Evolutionary conservation across 2,888 invertebrate species (phyloP).

Genomic region (Tupiocoris notatus): DNA sequence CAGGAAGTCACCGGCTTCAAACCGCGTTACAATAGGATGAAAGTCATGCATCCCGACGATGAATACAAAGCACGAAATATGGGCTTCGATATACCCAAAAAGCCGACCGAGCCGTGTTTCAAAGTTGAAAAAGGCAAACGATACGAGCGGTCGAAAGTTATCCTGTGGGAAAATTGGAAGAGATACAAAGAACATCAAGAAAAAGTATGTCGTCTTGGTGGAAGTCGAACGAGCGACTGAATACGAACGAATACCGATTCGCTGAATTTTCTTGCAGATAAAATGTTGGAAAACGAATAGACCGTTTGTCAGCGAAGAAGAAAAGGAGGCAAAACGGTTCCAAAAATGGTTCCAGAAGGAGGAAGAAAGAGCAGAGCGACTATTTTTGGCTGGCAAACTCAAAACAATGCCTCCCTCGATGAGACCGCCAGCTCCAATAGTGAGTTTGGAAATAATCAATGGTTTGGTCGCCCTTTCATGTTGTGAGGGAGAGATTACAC

Average conservation of each 20-base stretch:
- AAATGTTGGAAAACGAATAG: slow-evolving; percentile 7
- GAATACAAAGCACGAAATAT: background rate
- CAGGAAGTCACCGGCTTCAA: background rate
- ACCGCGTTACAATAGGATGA: background rate
- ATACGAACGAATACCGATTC: too few relatives aligned
- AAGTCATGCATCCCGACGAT: slow-evolving; percentile 7
- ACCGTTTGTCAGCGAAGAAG: background rate
- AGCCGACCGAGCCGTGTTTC: background rate
- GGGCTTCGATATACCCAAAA: background rate
- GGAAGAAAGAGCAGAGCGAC: background rate
- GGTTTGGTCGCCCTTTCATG: too few relatives aligned
- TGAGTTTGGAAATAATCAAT: too few relatives aligned
- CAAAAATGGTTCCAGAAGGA: background rate
- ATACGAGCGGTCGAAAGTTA: background rate
- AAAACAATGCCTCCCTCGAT: background rate
- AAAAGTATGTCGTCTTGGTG: background rate
- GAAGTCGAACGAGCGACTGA: too few relatives aligned
- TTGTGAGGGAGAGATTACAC: too few relatives aligned
- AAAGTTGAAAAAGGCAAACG: background rate
- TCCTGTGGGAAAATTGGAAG: slow-evolving; percentile 7
- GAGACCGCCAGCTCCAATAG: background rate
- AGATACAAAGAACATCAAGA: background rate
- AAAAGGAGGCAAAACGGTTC: background rate
- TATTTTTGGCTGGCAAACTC: background rate
- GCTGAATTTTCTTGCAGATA: background rate